Evolutionary conservation across 2,888 invertebrate genomes (phyloP).

Genomic region (Parnassius glacialis): DNA sequence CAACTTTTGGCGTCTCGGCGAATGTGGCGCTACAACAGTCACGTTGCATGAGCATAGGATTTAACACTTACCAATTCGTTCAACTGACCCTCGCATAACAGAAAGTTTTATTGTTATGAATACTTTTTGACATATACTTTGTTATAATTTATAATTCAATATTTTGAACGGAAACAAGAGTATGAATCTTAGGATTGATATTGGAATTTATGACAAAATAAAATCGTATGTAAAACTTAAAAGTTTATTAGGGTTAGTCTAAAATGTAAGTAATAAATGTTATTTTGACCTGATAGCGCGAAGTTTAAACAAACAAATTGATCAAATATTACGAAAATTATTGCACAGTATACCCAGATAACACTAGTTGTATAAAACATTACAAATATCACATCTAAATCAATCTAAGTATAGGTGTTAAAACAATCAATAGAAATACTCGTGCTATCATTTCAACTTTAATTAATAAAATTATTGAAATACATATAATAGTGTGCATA

Average conservation of each 20-base stretch:
- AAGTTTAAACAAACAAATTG: not conserved
- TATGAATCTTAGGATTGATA: not conserved
- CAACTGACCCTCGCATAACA: no score
- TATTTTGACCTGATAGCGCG: conserved; percentile 9
- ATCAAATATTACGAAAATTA: not conserved
- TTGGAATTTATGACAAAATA: not conserved
- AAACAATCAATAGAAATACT: not conserved
- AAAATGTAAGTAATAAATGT: conserved; percentile 12
- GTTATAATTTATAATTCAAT: not conserved
- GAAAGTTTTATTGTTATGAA: not conserved
- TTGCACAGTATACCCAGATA: not conserved
- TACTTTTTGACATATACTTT: not conserved
- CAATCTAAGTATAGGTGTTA: not conserved
- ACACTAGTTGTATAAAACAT: not conserved
- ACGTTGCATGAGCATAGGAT: conserved; percentile 57
- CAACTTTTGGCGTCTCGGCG: conserved; percentile 96
- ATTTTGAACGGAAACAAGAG: no score
- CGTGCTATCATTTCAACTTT: conserved; percentile 4
- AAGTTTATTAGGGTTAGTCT: conserved; percentile 1
- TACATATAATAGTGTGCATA: conserved; percentile 56
- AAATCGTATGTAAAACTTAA: conserved; percentile 8
- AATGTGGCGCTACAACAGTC: conserved; percentile 92
- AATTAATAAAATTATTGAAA: conserved; percentile 35
- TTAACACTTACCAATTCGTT: conserved; percentile 30
- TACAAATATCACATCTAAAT: not conserved